Percentiles rank a stretch among this genome's conserved stretches.
phyloP scores from a whole-genome alignment of 2,888 invertebrate species.

The Pemphredon lugubris region DNA sequence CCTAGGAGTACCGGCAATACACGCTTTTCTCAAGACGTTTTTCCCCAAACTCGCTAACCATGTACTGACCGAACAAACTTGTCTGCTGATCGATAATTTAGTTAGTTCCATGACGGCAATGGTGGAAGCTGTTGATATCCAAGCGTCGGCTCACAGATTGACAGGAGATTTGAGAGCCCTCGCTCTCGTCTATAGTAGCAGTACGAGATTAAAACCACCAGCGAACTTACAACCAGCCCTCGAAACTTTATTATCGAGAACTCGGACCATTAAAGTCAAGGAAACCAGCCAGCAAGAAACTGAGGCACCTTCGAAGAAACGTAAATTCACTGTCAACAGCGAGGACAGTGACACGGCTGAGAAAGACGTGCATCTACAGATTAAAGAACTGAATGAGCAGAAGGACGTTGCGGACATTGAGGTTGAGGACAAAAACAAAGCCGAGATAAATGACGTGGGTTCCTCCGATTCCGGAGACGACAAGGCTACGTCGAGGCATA shows the following conservation, averaged over 20 bases:
- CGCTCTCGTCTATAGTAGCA: conserved; percentile 83
- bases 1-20: conserved; percentile 91
- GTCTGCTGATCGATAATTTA: conserved; percentile 84
- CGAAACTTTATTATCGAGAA: conserved; percentile 76
- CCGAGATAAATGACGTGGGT: conserved; percentile 47
- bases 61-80: conserved; percentile 84
- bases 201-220: conserved; percentile 78
- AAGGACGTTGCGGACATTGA: conserved; percentile 58
- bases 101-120: conserved; percentile 84
- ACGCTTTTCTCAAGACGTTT: conserved; percentile 93
- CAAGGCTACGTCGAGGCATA: conserved; percentile 55
- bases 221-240: conserved; percentile 74
- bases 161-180: conserved; percentile 84
- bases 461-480: conserved; percentile 61
- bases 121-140: conserved; percentile 82
- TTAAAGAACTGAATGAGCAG: conserved; percentile 58
- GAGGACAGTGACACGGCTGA: conserved; percentile 61
- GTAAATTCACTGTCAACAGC: conserved; percentile 72
- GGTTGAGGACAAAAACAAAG: conserved; percentile 67
- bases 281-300: conserved; percentile 71
- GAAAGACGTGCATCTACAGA: conserved; percentile 61
- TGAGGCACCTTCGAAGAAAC: conserved; percentile 78
- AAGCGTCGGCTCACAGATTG: conserved; percentile 82
- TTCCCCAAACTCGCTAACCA: conserved; percentile 92
- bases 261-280: conserved; percentile 69